Evolutionary conservation across 2,888 invertebrate species (phyloP).

Genomic region (Ophion ellenae): DNA sequence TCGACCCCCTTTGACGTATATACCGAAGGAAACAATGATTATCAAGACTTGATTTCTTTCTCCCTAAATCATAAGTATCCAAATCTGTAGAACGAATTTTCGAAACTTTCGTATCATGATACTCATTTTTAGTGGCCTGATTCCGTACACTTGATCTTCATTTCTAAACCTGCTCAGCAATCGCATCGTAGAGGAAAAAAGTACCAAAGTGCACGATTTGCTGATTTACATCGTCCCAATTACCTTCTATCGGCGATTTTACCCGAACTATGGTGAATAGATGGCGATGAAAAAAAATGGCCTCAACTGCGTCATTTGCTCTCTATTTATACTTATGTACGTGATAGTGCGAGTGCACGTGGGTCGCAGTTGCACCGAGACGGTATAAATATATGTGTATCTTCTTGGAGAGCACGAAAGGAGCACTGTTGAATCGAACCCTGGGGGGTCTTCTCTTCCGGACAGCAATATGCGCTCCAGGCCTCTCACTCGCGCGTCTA

Average conservation of each 20-base stretch:
- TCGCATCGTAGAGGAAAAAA: not conserved
- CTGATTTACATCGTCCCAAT: not conserved
- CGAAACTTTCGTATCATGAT: too few species aligned
- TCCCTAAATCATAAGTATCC: too few species aligned
- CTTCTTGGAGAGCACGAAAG: conserved; percentile 32
- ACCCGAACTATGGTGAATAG: not conserved
- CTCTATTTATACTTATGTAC: conserved; percentile 12
- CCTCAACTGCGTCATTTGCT: conserved; percentile 17
- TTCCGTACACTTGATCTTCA: too few species aligned
- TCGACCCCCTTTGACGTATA: too few species aligned
- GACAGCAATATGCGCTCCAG: conserved; percentile 30
- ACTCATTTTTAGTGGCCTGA: too few species aligned
- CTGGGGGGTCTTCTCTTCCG: conserved; percentile 61
- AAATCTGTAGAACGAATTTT: too few species aligned
- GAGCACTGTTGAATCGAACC: conserved; percentile 46
- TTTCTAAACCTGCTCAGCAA: not conserved
- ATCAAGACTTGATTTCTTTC: too few species aligned
- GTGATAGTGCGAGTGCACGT: not conserved
- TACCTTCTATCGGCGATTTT: not conserved
- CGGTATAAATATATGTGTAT: conserved; percentile 9
- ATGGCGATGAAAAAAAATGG: not conserved
- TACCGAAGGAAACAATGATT: too few species aligned
- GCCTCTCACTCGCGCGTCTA: conserved; percentile 39
- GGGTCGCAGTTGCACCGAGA: conserved; percentile 22
- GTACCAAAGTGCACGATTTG: not conserved